phyloP scores from a whole-genome alignment of 2,113 vertebrate genomes.

The Limnothrissa miodon region DNA sequence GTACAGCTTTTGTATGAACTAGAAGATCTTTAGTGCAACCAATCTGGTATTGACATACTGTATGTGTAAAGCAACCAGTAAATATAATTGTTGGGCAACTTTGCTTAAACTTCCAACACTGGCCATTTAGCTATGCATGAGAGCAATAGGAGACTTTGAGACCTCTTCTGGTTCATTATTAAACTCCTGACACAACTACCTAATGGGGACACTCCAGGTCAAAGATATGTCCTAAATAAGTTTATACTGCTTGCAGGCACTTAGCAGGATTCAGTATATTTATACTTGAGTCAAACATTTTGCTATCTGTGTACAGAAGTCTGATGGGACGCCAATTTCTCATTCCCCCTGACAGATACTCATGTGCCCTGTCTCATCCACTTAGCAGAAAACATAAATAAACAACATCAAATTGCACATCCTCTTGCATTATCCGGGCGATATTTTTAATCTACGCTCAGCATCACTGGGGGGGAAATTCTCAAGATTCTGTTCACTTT shows the following conservation, averaged over 20 bases:
- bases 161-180: not conserved
- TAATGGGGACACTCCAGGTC: not conserved
- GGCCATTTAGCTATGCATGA: conserved; percentile 31
- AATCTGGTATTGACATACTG: not conserved
- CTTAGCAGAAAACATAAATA: conserved; percentile 27
- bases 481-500: conserved; percentile 38
- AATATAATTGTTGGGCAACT: not conserved
- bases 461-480: conserved; percentile 6
- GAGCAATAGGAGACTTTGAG: too few species aligned
- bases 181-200: not conserved
- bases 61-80: not conserved
- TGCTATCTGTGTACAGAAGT: conserved; percentile 14
- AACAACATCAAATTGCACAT: conserved; percentile 32
- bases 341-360: not conserved
- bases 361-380: conserved; percentile 13
- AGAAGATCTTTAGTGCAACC: not conserved
- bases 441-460: conserved; percentile 24
- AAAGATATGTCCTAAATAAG: not conserved
- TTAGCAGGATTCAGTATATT: not conserved
- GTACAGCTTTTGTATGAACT: conserved; percentile 33
- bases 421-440: conserved; percentile 23
- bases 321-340: conserved; percentile 1
- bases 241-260: not conserved
- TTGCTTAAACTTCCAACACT: conserved; percentile 30
- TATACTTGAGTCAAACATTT: not conserved